Percentiles rank a stretch among this genome's conserved stretches.
These are phyloP conservation scores for Strigamia transsilvanica DNA, from an alignment of 2,888 invertebrate species.

Conservation along the genomic window DNA sequence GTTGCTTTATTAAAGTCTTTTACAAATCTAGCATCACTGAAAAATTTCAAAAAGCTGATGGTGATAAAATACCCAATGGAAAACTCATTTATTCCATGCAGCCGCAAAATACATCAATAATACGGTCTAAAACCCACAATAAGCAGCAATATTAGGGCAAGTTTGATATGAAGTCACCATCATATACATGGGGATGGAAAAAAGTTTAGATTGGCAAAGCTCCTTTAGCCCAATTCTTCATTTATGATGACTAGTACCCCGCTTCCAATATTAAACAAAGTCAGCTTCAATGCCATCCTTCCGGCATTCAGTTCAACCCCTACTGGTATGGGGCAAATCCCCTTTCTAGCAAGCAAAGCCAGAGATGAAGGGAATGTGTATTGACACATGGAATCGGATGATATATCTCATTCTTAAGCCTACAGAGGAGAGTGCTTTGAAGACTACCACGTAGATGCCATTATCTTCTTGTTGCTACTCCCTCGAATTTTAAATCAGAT, in stretches of 20 bases:
- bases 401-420: conserved; percentile 49
- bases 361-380: conserved; percentile 32
- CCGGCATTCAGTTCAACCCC: conserved; percentile 34
- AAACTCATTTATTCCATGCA: neutral
- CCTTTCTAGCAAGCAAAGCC: conserved; percentile 37
- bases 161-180: conserved; percentile 34
- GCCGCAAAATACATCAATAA: neutral
- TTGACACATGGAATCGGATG: conserved; percentile 50
- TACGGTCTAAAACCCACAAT: neutral
- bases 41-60: neutral
- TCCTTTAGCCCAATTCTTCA: conserved; percentile 32
- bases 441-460: conserved; percentile 42
- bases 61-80: neutral
- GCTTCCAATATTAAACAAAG: conserved; percentile 35
- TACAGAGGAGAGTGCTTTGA: conserved; percentile 43
- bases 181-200: conserved; percentile 15
- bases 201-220: conserved; percentile 28
- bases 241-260: conserved; percentile 31
- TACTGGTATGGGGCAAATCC: conserved; percentile 27
- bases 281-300: conserved; percentile 23
- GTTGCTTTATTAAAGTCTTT: conserved; percentile 19
- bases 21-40: neutral
- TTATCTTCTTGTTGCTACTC: conserved; percentile 36
- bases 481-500: conserved; percentile 42
- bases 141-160: neutral